Conservation (phyloP, 2,888 invertebrate genomes). For the Ypsolopha sequella region DNA sequence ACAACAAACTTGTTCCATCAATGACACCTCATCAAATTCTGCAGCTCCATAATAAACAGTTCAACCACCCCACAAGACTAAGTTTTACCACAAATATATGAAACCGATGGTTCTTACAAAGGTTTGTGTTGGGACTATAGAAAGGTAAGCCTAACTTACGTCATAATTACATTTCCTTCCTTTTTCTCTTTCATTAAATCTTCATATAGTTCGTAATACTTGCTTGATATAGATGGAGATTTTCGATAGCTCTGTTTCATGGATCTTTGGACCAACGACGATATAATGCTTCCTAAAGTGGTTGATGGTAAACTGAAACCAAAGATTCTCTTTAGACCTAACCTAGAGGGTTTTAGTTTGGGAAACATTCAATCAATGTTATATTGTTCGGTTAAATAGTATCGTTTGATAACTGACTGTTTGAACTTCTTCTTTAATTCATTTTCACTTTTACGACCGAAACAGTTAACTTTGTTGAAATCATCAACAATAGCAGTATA, state of each 20-base stretch:
- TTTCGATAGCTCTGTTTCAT: conserved; percentile 75
- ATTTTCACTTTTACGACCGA: conserved; percentile 72
- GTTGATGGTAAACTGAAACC: conserved; percentile 64
- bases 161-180: conserved; percentile 71
- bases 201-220: conserved; percentile 68
- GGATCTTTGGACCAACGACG: conserved; percentile 73
- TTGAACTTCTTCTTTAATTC: conserved; percentile 69
- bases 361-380: too few species aligned
- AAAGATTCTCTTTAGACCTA: conserved; percentile 5
- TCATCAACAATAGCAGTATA: conserved; percentile 68
- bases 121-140: too few species aligned
- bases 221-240: conserved; percentile 67
- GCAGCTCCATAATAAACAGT: too few species aligned
- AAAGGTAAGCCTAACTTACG: conserved; percentile 44
- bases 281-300: conserved; percentile 79
- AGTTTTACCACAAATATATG: too few species aligned
- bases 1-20: not conserved
- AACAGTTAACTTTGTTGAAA: conserved; percentile 67
- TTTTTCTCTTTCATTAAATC: conserved; percentile 57
- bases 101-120: too few species aligned
- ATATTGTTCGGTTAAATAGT: too few species aligned
- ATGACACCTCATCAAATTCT: too few species aligned
- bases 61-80: too few species aligned
- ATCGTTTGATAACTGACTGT: conserved; percentile 45
- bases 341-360: too few species aligned